These are phyloP conservation scores for Serranus cabrilla DNA, from an alignment of 2,797 vertebrate species.

Conservation along the genomic window DNA sequence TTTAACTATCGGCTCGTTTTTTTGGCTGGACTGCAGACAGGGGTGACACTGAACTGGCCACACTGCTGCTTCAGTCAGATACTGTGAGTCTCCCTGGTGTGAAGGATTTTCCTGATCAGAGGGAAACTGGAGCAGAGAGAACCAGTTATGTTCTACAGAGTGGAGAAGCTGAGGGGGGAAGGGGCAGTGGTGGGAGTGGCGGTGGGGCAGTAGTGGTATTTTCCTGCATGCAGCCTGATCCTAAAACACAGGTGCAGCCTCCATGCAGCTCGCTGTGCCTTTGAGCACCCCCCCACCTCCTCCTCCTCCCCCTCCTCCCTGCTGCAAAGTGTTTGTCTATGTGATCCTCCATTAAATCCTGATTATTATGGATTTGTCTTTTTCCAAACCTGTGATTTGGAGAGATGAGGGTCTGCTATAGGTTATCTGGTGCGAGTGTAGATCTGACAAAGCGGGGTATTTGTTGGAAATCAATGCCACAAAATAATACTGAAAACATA, in stretches of 20 bases:
- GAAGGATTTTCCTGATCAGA: conserved; percentile 62
- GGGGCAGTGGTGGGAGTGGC: not conserved
- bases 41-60: conserved; percentile 1
- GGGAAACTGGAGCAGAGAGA: conserved; percentile 68
- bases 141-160: conserved; percentile 42
- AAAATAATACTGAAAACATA: not conserved
- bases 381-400: conserved; percentile 61
- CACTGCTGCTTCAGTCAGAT: conserved; percentile 35
- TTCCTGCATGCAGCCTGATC: conserved; percentile 77
- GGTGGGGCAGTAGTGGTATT: conserved; percentile 58
- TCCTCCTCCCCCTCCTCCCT: conserved; percentile 15
- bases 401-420: conserved; percentile 23
- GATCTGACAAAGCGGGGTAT: conserved; percentile 20
- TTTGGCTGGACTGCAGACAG: conserved; percentile 9
- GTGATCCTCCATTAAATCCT: conserved; percentile 77
- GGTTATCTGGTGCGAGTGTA: conserved; percentile 17
- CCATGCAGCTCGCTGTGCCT: conserved; percentile 40
- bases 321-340: conserved; percentile 73
- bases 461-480: conserved; percentile 9
- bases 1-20: conserved; percentile 20
- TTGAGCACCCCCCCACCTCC: conserved; percentile 36
- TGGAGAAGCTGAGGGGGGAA: conserved; percentile 45
- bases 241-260: conserved; percentile 83
- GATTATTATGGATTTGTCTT: conserved; percentile 78
- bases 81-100: conserved; percentile 33